phyloP scores from a whole-genome alignment of 2,797 vertebrate genomes.

The Prunella strophiata region DNA sequence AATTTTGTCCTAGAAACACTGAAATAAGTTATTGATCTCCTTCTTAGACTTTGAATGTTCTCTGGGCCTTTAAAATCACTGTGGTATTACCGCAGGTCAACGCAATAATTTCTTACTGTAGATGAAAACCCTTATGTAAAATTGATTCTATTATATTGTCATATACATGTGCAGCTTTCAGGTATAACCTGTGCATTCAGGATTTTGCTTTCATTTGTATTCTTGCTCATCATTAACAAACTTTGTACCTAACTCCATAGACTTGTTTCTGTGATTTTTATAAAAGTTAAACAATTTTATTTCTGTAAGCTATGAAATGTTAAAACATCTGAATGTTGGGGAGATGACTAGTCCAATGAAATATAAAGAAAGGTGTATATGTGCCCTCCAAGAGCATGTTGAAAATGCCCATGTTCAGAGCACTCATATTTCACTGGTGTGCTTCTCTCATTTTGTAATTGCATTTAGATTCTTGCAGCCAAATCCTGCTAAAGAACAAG shows the following conservation, averaged over 20 bases:
- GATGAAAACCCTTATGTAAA: background rate
- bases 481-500: background rate
- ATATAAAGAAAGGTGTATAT: background rate
- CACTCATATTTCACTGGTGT: background rate
- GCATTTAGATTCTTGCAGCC: background rate
- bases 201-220: slow-evolving; percentile 21
- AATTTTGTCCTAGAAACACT: background rate
- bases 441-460: background rate
- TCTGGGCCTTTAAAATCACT: background rate
- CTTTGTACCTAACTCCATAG: background rate
- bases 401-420: background rate
- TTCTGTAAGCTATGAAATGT: background rate
- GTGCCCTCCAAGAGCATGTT: background rate
- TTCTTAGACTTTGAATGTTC: background rate
- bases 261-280: slow-evolving; percentile 12
- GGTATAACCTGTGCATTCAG: background rate
- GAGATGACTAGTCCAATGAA: background rate
- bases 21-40: background rate
- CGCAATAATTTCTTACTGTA: background rate
- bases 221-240: slow-evolving; percentile 16
- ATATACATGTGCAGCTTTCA: background rate
- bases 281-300: background rate
- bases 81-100: background rate
- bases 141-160: background rate
- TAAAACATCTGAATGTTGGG: background rate